Percentiles rank a stretch among this genome's conserved stretches.
Conservation (phyloP, 2,888 invertebrate species). For the Xestia c-nigrum region DNA sequence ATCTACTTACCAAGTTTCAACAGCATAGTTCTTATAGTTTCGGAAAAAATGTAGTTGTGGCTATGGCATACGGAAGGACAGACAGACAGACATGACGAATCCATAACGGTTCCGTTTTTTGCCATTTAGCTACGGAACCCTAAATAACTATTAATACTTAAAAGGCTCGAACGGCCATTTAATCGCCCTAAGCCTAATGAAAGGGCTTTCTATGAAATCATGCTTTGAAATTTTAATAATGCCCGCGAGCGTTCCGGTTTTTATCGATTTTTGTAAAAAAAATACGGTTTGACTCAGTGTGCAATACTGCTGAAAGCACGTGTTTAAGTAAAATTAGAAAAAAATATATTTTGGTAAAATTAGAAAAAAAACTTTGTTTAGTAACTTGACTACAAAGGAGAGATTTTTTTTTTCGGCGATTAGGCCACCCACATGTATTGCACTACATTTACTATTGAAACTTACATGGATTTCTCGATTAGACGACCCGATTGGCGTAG, state of each 20-base stretch:
- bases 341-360: background rate
- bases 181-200: slow-evolving; percentile 67
- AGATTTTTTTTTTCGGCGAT: no score
- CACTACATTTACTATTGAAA: no score
- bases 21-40: no score
- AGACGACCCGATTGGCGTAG: no score
- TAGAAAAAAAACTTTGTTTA: background rate
- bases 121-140: no score
- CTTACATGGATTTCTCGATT: no score
- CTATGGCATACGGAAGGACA: no score
- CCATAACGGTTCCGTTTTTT: no score
- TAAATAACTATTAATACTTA: slow-evolving; percentile 53
- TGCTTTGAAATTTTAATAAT: slow-evolving; percentile 72
- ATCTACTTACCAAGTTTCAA: no score
- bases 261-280: slow-evolving; percentile 35
- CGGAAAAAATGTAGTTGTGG: no score
- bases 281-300: background rate
- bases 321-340: background rate
- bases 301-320: background rate
- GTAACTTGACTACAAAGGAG: background rate
- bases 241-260: slow-evolving; percentile 33
- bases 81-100: no score
- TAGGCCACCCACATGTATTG: no score
- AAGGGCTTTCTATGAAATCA: slow-evolving; percentile 71
- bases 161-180: slow-evolving; percentile 54